Percentiles rank a stretch among this genome's conserved stretches.
These are phyloP conservation scores for Rhagonycha fulva DNA, from an alignment of 2,888 invertebrate genomes.

Conservation along the genomic window DNA sequence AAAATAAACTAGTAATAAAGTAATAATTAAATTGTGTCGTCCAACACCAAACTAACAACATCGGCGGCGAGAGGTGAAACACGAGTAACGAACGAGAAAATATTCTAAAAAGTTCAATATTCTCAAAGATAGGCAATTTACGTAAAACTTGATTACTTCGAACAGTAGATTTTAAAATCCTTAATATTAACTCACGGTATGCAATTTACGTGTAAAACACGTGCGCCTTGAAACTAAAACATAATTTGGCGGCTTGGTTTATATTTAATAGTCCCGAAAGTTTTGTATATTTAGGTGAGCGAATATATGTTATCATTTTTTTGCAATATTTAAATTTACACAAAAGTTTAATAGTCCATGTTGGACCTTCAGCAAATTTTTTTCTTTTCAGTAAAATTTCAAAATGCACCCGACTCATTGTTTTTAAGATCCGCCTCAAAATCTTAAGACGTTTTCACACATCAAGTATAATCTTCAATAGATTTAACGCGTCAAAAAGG, in stretches of 20 bases:
- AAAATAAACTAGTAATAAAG: too few species aligned
- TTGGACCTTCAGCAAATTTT: neutral
- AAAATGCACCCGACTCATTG: neutral
- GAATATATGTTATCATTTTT: neutral
- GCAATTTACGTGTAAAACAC: constrained; percentile 16
- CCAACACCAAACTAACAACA: neutral
- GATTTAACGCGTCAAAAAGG: neutral
- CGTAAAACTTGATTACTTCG: neutral
- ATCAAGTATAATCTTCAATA: neutral
- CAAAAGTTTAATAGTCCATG: neutral
- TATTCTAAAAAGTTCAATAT: neutral
- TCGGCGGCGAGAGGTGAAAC: neutral
- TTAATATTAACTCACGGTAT: constrained; percentile 5
- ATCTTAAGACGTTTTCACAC: neutral
- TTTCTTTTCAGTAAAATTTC: neutral
- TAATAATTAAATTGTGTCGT: neutral
- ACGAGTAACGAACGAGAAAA: neutral
- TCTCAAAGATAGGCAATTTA: neutral
- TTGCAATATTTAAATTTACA: neutral
- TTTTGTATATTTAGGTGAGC: neutral
- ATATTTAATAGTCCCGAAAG: neutral
- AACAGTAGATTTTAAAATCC: neutral
- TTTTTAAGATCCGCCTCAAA: neutral
- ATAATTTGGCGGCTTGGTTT: constrained; percentile 11
- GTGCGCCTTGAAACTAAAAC: constrained; percentile 13